Evolutionary conservation across 2,113 vertebrate genomes (phyloP), one percentile per base, ranked within the genome.

Genomic region (Stercorarius parasiticus): DNA sequence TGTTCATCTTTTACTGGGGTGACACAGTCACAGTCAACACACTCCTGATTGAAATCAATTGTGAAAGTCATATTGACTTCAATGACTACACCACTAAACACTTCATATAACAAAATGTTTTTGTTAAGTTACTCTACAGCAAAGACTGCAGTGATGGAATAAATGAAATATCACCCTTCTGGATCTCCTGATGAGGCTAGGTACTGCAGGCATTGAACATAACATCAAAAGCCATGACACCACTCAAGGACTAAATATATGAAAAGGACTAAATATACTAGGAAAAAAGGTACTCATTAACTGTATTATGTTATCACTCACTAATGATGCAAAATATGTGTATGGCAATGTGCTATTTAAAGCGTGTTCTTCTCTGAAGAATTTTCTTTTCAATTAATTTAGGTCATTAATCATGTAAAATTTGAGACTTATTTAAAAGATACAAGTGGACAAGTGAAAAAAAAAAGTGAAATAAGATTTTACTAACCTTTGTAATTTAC

Each of bases 221-320:
- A 53, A 45, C n/a, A 83, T 73, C 55, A 65, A 85, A 71, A 91
- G 32, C 61, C 38, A 56, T 56, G 42, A 89, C 42, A 52, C 38
- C 84, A 93, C 38, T 43, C 42, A 71, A 76, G 21, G 47, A 49
- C 47, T 49, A 47, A 47, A 47, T 47, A 47, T 21, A 86, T 69
- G 74, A 72, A 84, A 88, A 90, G 30, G 36, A 70, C 82, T 62
- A 82, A 64, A 53, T 95, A 52, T 40, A 67, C 34, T 30, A 72
- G 14, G 50, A 27, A 88, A 65, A 95, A 94, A 87, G 78, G 64
- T 90, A 49, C 36, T 94, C 90, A 93, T 91, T 96, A 91, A 86
- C 52, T 55, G 34, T 88, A 81, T 91, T 84, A 88, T 52, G 56
- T 90, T 96, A 89, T 92, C 93, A 94, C 86, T 88, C 90, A 67